These are phyloP conservation scores for Mormoops blainvillei DNA, from an alignment of 2,113 vertebrate species.

Conservation along the genomic window DNA sequence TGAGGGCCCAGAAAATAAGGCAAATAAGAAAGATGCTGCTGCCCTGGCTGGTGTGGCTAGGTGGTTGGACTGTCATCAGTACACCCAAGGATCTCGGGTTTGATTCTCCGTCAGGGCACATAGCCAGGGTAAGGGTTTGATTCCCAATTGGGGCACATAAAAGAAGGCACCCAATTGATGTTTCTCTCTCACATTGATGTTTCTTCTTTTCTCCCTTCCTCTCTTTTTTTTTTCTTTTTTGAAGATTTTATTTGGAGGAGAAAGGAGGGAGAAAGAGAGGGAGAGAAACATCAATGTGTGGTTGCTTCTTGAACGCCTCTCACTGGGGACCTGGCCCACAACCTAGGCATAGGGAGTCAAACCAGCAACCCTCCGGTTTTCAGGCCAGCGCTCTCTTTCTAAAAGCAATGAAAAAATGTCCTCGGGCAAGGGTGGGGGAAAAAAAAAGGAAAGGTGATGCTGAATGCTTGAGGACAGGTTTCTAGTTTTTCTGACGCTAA, in stretches of 20 bases:
- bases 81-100: background rate
- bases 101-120: background rate
- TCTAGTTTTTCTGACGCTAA: constrained; percentile 47
- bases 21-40: background rate
- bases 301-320: too few species aligned
- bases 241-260: too few species aligned
- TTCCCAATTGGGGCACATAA: background rate
- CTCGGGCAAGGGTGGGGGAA: too few species aligned
- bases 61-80: background rate
- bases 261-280: too few species aligned
- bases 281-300: too few species aligned
- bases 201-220: background rate
- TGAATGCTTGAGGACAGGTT: constrained; percentile 44
- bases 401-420: too few species aligned
- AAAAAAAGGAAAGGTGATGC: background rate
- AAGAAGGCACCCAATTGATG: background rate
- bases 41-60: background rate
- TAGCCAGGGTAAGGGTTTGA: background rate
- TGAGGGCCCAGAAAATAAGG: background rate
- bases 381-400: background rate
- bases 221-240: too few species aligned
- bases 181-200: background rate
- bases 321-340: too few species aligned
- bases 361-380: too few species aligned
- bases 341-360: too few species aligned